Base-by-base conservation (phyloP, 2,113 vertebrate genomes). In the Oryzias melastigma region DNA sequence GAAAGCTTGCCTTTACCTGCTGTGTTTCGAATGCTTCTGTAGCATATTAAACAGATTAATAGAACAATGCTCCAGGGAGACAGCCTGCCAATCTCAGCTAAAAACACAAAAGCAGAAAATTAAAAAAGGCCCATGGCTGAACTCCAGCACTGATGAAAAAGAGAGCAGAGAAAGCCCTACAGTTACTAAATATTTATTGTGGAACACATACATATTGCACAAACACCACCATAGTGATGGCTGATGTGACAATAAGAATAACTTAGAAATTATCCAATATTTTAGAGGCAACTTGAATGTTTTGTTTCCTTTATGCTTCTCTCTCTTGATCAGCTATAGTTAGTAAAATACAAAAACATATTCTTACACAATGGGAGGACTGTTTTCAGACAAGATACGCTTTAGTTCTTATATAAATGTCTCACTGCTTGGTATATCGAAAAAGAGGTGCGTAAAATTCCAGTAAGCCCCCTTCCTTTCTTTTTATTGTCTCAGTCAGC, bases 31-130 rank as follows among this genome's bases (percentile, higher is more conserved):
- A 81, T 89, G 83, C 85, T 92, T 92, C 92, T 90, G 92, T 63
- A 91, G 93, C 91, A 91, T 91, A 93, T 94, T 93, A 94, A 95
- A 91, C 89, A 93, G 91, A 94, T 93, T 92, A 92, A 94, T 91
- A 90, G 89, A 81, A 92, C 89, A 81, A 91, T 92, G 91, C 92
- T 68, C 87, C 89, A 71, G 93, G 91, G 93, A 93, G 84, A 73
- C 88, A 88, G 89, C 83, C 90, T 53, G 52, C 92, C 92, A 91
- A 92, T 89, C 91, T 91, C 73, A 58, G 18, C 82, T 59, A 84
- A 73, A 92, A 93, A 93, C 91, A 92, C 90, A 92, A 91, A 93
- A 92, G 91, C 91, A 92, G 90, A 91, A 93, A 93, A 93, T 93
- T 91, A 92, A 93, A 93, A 93, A 92, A 22, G 90, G 90, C 91